A percentile compares a stretch with the other conserved stretches of the same genome.
phyloP scores from a whole-genome alignment of 2,113 vertebrate genomes.

The Muntiacus muntjak region DNA sequence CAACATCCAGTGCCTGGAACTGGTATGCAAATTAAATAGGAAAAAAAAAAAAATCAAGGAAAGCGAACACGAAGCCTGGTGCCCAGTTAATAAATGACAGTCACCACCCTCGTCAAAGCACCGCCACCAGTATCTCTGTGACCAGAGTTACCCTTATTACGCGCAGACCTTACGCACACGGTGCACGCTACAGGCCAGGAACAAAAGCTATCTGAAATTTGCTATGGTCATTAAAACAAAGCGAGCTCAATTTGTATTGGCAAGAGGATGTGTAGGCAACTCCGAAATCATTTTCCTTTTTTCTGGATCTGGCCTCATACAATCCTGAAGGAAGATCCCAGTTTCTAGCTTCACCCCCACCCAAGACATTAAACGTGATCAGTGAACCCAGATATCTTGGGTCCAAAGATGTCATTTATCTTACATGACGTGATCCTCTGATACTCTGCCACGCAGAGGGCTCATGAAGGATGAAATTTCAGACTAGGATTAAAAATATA shows the following conservation, averaged over 20 bases:
- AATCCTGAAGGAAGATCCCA: not conserved
- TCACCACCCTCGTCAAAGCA: not conserved
- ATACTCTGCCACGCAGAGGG: not conserved
- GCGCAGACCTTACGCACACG: fast-evolving
- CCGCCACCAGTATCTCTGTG: fast-evolving
- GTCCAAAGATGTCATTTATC: not conserved
- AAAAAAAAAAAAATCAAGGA: not conserved
- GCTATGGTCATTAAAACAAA: not conserved
- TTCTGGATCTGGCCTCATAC: not conserved
- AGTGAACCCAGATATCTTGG: not conserved
- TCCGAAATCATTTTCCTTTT: not conserved
- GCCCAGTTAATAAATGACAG: not conserved
- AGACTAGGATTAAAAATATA: not conserved
- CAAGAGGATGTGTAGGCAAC: not conserved
- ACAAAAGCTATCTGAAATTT: not conserved
- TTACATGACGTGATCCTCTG: not conserved
- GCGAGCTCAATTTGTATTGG: not conserved
- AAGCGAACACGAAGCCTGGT: not conserved
- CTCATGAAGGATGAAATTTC: conserved; percentile 39
- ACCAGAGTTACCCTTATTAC: not conserved
- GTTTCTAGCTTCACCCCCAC: not conserved
- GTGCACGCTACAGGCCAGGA: fast-evolving
- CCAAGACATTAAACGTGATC: not conserved
- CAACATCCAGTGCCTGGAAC: not conserved
- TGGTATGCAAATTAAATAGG: not conserved